phyloP scores from a whole-genome alignment of 2,797 vertebrate species.

The Tympanoctomys barrerae region DNA sequence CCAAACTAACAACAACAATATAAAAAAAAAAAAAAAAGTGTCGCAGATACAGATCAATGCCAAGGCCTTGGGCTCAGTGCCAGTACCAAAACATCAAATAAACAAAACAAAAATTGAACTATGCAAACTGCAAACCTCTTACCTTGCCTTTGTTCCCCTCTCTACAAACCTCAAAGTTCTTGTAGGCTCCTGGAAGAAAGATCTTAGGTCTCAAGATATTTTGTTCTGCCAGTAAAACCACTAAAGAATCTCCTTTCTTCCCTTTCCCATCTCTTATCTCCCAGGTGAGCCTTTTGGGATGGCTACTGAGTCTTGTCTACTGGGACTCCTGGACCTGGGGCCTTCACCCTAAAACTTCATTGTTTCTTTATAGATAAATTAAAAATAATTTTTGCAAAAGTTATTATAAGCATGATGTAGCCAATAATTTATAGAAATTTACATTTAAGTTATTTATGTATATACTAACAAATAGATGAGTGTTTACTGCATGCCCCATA shows the following conservation, averaged over 20 bases:
- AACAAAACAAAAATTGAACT: neutral
- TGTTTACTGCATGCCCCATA: neutral
- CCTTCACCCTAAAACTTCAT: neutral
- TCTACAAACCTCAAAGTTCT: neutral
- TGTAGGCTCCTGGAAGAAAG: neutral
- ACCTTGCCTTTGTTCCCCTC: neutral
- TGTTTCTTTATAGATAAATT: conserved; percentile 10
- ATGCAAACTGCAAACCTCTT: neutral
- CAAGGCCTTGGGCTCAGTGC: neutral
- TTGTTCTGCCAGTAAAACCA: neutral
- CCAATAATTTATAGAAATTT: conserved; percentile 40
- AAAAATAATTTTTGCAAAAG: conserved; percentile 14
- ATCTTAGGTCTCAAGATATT: neutral
- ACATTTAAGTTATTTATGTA: neutral
- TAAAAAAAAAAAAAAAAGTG: neutral
- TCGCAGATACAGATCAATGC: neutral
- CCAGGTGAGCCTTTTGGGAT: too few species aligned
- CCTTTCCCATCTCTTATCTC: neutral
- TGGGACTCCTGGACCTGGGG: neutral
- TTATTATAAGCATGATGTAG: neutral
- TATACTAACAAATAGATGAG: neutral
- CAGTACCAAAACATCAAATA: neutral
- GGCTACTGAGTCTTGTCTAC: neutral
- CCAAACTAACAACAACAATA: too few species aligned
- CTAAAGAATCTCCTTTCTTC: neutral